Evolutionary conservation across 2,797 vertebrate genomes (phyloP).

Genomic region (Sardinella longiceps): DNA sequence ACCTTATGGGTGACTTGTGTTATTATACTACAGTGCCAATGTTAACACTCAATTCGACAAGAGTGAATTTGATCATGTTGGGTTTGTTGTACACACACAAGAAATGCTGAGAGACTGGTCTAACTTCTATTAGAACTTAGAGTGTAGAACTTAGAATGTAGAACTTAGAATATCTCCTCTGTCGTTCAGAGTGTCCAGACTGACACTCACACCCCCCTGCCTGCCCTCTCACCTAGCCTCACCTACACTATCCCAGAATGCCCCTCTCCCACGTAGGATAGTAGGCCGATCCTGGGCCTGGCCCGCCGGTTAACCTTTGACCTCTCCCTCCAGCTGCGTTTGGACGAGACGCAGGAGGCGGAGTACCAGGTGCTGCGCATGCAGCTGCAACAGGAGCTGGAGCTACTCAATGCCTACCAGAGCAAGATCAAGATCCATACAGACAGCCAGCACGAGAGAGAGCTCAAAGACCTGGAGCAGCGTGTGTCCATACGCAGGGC

Average conservation of each 20-base stretch:
- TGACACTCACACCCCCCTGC: constrained; percentile 8
- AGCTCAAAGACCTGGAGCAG: constrained; percentile 90
- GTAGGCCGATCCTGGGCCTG: background rate
- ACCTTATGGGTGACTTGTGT: background rate
- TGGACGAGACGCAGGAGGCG: constrained; percentile 91
- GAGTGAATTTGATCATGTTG: background rate
- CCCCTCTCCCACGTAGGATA: background rate
- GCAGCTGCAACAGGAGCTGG: constrained; percentile 92
- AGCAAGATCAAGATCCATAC: constrained; percentile 97
- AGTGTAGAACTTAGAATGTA: too few relatives aligned
- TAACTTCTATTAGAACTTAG: too few relatives aligned
- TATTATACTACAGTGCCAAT: background rate
- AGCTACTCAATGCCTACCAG: constrained; percentile 92
- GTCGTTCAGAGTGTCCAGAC: too few relatives aligned
- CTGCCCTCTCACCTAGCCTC: background rate
- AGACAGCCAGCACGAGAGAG: constrained; percentile 87
- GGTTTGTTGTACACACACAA: background rate
- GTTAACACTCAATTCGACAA: background rate
- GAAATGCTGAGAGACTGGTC: background rate
- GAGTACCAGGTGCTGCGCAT: constrained; percentile 90
- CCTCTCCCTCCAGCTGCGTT: constrained; percentile 75
- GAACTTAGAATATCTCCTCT: too few relatives aligned
- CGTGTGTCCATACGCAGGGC: constrained; percentile 89
- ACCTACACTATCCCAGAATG: background rate
- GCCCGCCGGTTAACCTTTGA: constrained; percentile 24